Evolutionary conservation across 2,113 vertebrate species (phyloP), one percentile per base, ranked within the genome.

Genomic region (Orientallactaga bullata): DNA sequence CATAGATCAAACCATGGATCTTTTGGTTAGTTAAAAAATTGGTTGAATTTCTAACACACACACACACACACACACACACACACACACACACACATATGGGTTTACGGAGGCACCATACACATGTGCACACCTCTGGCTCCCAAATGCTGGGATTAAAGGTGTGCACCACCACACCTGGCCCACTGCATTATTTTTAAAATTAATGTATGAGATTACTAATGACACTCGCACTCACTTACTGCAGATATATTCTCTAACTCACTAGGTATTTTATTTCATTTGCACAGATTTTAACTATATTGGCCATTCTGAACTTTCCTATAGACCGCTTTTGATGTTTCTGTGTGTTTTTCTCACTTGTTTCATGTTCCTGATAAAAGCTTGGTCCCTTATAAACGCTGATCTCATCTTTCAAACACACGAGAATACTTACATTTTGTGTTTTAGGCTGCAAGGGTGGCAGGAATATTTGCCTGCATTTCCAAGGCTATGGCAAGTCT

Each of bases 341-440:
- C 2, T 32, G 13, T 32, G 11, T 18, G 3, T 17, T 71, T 28
- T 0, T 11, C 26, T 32, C 4, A 37, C 51, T 63, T 47, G 18
- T 35, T 77, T 77, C 61, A 42, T 39, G 8, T 71, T 66, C 3
- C 86, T 73, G 42, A 26, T 94, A 10, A 88, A 92, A 61, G 3
- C 39, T 78, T 87, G 5, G 39, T 94, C 37, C 80, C 28, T 84
- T 94, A 32, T 63, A 93, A 85, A 66, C n/a, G 58, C 28, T 35
- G 30, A 8, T 12, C 88, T 95, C 30, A 37, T 93, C 77, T 65
- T 85, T 90, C 83, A 61, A 15, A 73, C 32, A 63, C 39, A 23
- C 80, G 16, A 42, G 76, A 74, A 63, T 74, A 39, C 37, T 66
- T 63, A 6, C 37, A 51, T 83, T 76, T 88, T 79, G 5, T 68